Percentiles rank a stretch among this genome's conserved stretches.
Evolutionary conservation across 2,888 invertebrate genomes (phyloP).

Genomic region (Yponomeuta cagnagella): DNA sequence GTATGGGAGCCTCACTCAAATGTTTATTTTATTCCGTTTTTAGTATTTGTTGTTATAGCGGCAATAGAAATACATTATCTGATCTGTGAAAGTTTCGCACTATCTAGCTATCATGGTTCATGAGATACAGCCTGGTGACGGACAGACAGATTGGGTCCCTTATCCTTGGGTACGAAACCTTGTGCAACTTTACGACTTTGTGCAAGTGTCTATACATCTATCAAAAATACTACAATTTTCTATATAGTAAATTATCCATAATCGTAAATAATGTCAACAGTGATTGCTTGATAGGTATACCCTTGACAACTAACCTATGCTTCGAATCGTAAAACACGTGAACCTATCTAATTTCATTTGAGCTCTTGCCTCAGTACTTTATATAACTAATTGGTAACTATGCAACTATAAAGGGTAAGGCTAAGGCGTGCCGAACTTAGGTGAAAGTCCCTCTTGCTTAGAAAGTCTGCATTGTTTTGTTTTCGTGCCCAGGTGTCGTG

Average conservation of each 20-base stretch:
- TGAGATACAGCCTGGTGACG: too few relatives aligned
- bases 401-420: slow-evolving; percentile 40
- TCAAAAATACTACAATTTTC: too few relatives aligned
- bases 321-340: background rate
- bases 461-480: slow-evolving; percentile 61
- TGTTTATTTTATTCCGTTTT: too few relatives aligned
- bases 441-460: slow-evolving; percentile 56
- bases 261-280: background rate
- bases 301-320: background rate
- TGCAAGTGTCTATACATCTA: too few relatives aligned
- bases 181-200: too few relatives aligned
- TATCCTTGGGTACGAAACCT: too few relatives aligned
- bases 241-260: background rate
- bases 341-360: slow-evolving; percentile 3
- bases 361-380: slow-evolving; percentile 17
- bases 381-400: slow-evolving; percentile 42
- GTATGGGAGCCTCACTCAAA: too few relatives aligned
- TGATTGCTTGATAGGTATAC: background rate
- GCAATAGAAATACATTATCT: too few relatives aligned
- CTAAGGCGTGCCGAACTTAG: slow-evolving; percentile 46
- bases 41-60: too few relatives aligned
- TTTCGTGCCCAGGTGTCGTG: slow-evolving; percentile 43
- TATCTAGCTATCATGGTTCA: too few relatives aligned
- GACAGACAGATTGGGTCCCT: too few relatives aligned
- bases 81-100: too few relatives aligned